Conservation (phyloP, 2,888 invertebrate species). For the Poecilobothrus nobilitatus region DNA sequence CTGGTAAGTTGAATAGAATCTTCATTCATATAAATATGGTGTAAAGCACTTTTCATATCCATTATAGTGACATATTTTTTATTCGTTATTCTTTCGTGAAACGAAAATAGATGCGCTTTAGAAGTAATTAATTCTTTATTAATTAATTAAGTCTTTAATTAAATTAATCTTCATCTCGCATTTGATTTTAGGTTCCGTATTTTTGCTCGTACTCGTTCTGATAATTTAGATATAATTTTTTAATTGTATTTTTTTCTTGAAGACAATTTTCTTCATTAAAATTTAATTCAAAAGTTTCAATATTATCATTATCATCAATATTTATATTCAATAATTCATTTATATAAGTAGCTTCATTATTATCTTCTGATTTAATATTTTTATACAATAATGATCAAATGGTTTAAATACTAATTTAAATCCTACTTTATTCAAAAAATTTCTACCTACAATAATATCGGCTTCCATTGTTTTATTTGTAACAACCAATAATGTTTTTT, state of each 20-base stretch:
- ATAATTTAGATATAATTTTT: background rate
- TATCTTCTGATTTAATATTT: background rate
- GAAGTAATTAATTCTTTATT: background rate
- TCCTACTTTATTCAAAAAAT: background rate
- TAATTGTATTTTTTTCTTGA: background rate
- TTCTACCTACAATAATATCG: slow-evolving; percentile 4
- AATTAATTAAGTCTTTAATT: too few species aligned
- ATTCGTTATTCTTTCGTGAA: background rate
- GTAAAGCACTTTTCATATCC: too few species aligned
- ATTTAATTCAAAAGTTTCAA: background rate
- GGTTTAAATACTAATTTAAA: background rate
- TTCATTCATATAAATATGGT: too few species aligned
- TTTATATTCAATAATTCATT: background rate
- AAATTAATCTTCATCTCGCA: slow-evolving; percentile 10
- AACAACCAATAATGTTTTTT: slow-evolving; percentile 8
- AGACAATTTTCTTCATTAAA: background rate
- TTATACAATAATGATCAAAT: background rate
- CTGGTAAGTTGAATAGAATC: background rate
- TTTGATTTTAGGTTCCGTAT: background rate
- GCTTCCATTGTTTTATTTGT: background rate
- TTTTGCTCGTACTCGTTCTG: background rate
- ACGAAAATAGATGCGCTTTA: background rate
- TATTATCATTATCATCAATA: background rate
- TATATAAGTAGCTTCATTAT: background rate
- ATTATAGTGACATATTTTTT: background rate